A percentile compares a stretch with the other conserved stretches of the same genome.
Conservation (phyloP, 2,797 vertebrate genomes). For the Anas acuta region DNA sequence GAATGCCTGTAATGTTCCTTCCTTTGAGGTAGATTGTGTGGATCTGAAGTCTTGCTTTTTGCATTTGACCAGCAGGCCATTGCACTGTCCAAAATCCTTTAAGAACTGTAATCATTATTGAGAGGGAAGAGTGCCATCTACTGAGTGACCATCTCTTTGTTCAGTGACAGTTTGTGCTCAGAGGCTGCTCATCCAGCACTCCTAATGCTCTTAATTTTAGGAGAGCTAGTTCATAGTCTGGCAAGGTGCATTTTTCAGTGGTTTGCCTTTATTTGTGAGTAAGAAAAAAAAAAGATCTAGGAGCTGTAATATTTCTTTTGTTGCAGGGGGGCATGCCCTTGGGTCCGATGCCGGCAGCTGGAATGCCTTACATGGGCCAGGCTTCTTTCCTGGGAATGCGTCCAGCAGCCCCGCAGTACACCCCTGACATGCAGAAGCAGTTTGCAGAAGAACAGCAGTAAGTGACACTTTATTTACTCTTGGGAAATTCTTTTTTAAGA, state of each 20-base stretch:
- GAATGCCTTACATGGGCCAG: slow-evolving; percentile 93
- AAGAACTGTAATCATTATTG: not conserved
- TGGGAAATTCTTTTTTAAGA: not conserved
- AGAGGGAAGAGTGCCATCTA: slow-evolving; percentile 52
- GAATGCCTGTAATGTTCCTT: not conserved
- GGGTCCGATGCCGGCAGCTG: slow-evolving; percentile 86
- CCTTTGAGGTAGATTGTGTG: not conserved
- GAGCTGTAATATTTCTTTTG: not conserved
- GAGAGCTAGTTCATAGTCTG: rapidly evolving
- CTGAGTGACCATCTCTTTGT: not conserved
- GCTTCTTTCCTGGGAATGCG: slow-evolving; percentile 92
- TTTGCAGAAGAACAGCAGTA: slow-evolving; percentile 98
- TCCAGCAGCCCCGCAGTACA: slow-evolving; percentile 87
- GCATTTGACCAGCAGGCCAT: rapidly evolving
- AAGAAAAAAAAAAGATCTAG: no score
- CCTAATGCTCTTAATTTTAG: rapidly evolving
- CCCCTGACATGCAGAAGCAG: slow-evolving; percentile 94
- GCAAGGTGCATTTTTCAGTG: not conserved
- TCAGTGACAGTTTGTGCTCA: not conserved
- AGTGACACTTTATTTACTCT: slow-evolving; percentile 44
- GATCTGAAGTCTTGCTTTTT: not conserved
- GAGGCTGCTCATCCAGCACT: not conserved
- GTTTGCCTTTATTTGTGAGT: not conserved
- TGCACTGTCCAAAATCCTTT: not conserved
- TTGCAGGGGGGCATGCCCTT: slow-evolving; percentile 90